These are phyloP conservation scores for Nothobranchius furzeri DNA, from an alignment of 2,113 vertebrate genomes.

Conservation along the genomic window DNA sequence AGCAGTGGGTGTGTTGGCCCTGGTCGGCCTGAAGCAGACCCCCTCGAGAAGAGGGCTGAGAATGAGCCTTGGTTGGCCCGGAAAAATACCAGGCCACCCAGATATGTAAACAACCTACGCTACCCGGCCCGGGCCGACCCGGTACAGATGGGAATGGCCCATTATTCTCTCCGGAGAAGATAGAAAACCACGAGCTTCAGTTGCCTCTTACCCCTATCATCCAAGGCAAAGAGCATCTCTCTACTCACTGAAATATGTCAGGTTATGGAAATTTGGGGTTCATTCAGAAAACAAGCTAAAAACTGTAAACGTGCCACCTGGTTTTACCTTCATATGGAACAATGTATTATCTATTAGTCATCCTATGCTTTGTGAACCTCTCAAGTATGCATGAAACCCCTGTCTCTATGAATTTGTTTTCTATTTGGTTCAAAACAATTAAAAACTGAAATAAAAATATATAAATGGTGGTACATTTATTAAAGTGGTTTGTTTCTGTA, in stretches of 20 bases:
- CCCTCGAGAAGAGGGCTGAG: too few species aligned
- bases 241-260: slow-evolving; percentile 11
- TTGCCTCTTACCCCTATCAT: slow-evolving; percentile 22
- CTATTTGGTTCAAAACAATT: slow-evolving; percentile 54
- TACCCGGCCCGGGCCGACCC: too few species aligned
- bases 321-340: slow-evolving; percentile 58
- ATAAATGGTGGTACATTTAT: slow-evolving; percentile 70
- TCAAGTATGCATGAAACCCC: slow-evolving; percentile 71
- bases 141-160: too few species aligned
- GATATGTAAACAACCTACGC: too few species aligned
- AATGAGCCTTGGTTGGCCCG: too few species aligned
- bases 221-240: neutral
- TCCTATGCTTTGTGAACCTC: slow-evolving; percentile 68
- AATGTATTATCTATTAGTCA: slow-evolving; percentile 56
- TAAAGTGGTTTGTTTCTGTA: slow-evolving; percentile 70
- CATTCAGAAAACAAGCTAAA: slow-evolving; percentile 60
- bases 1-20: too few species aligned
- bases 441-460: slow-evolving; percentile 9
- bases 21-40: too few species aligned
- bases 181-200: slow-evolving; percentile 66
- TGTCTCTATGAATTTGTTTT: slow-evolving; percentile 47
- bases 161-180: slow-evolving; percentile 74
- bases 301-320: slow-evolving; percentile 71
- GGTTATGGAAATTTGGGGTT: slow-evolving; percentile 53
- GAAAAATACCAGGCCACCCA: too few species aligned